Evolutionary conservation across 2,797 vertebrate genomes (phyloP), one percentile per base, ranked within the genome.

Genomic region (Carcharodon carcharias): DNA sequence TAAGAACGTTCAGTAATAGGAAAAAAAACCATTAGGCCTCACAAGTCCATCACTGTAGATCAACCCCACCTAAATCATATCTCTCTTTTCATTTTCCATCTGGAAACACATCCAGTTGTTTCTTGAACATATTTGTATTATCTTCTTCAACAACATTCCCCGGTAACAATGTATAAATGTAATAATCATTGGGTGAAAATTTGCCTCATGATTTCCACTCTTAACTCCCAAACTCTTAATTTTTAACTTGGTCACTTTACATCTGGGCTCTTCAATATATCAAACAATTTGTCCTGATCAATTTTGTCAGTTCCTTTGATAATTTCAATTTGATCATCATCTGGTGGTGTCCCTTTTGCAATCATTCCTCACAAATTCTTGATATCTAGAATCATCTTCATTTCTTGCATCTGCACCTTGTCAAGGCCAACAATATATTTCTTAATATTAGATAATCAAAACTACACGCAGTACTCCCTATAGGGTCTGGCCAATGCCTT

Each of bases 1-100:
- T 93, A 93, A 93, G 91, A 26, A 45, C n/a, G 67, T 67, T 93
- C 91, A 67, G 91, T 67, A 93, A 67, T 63, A 45, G 91, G 35
- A 65, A 45, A 61, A 67, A 67, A 65, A 67, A 65, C 5, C n/a
- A 50, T 93, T 93, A 93, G 91, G n/a, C 2, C 61, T 40, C 8
- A 23, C 63, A 93, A 21, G n/a, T 91, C 35, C 56, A n/a, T 35
- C 88, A 61, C 31, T n/a, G 31, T 26, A 12, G 63, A 67, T 67
- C 21, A 65, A 67, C 61, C 45, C 21, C 91, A 93, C 35, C 61
- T 21, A 45, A 21, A 50, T 45, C 82, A 85, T 50, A 85, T 45
- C 63, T 45, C 40, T 45, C 31, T 26, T 28, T 45, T 26, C 89
- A 63, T 63, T 92, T 61, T 63, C 89, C 63, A 5, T 67, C 61